These are phyloP conservation scores for Scleropages formosus DNA, from an alignment of 2,797 vertebrate species.

Conservation along the genomic window DNA sequence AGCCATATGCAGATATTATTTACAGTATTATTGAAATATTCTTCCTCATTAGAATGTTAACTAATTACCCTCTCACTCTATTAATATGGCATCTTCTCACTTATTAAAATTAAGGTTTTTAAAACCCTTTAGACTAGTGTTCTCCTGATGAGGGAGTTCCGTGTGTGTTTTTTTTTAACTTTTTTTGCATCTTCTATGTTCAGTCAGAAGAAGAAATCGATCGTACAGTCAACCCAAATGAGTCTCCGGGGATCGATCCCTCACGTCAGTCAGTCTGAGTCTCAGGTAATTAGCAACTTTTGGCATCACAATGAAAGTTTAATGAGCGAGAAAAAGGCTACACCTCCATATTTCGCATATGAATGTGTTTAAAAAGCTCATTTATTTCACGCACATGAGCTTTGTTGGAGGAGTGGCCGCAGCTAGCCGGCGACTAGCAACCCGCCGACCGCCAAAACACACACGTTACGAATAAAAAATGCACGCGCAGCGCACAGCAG, in stretches of 20 bases:
- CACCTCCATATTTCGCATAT: neutral
- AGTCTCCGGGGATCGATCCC: slow-evolving; percentile 3
- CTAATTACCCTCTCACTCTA: too few species aligned
- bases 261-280: neutral
- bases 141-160: too few species aligned
- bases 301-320: slow-evolving; percentile 12
- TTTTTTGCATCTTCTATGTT: too few species aligned
- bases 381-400: neutral
- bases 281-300: slow-evolving; percentile 8
- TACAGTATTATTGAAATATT: too few species aligned
- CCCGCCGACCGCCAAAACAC: neutral
- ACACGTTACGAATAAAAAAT: neutral
- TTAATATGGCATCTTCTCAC: too few species aligned
- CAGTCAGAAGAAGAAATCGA: neutral
- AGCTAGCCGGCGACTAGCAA: slow-evolving; percentile 17
- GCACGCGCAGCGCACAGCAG: neutral
- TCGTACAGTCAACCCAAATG: neutral
- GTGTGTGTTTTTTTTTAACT: too few species aligned
- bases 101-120: too few species aligned
- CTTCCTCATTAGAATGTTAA: too few species aligned
- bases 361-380: too few species aligned
- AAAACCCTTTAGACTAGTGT: too few species aligned
- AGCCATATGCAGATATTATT: too few species aligned
- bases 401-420: slow-evolving; percentile 25
- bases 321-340: neutral